Evolutionary conservation across 2,113 vertebrate species (phyloP).

Genomic region (Willisornis vidua): DNA sequence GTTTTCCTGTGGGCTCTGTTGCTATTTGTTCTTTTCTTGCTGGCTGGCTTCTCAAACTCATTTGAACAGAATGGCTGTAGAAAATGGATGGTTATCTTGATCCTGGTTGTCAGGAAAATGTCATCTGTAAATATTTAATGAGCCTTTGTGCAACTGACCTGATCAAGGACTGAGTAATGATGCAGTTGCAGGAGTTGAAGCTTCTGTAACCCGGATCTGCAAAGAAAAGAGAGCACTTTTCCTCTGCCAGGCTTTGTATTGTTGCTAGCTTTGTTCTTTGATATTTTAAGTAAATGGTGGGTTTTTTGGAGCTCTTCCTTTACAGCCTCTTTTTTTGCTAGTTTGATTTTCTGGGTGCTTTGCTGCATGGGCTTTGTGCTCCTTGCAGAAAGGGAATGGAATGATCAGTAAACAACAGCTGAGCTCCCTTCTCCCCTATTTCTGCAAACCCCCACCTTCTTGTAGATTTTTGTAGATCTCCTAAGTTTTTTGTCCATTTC

Average conservation of each 20-base stretch:
- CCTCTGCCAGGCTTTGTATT: neutral
- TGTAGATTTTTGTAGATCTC: neutral
- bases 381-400: neutral
- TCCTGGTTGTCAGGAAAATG: constrained; percentile 36
- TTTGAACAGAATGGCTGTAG: neutral
- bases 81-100: constrained; percentile 44
- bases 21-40: constrained; percentile 11
- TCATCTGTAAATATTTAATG: constrained; percentile 65
- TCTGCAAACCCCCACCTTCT: neutral
- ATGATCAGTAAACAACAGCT: neutral
- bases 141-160: constrained; percentile 47
- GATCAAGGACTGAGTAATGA: neutral
- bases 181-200: rapidly evolving
- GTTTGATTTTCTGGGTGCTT: neutral
- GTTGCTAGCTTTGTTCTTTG: neutral
- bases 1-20: neutral
- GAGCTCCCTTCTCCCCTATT: neutral
- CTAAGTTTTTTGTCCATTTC: neutral
- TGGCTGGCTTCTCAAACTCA: constrained; percentile 12
- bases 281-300: neutral
- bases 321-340: neutral
- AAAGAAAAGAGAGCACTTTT: neutral
- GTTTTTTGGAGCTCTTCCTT: neutral
- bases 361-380: neutral
- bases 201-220: constrained; percentile 10